Conservation (phyloP, 2,113 vertebrate genomes). For the Rousettus leschenaultii region DNA sequence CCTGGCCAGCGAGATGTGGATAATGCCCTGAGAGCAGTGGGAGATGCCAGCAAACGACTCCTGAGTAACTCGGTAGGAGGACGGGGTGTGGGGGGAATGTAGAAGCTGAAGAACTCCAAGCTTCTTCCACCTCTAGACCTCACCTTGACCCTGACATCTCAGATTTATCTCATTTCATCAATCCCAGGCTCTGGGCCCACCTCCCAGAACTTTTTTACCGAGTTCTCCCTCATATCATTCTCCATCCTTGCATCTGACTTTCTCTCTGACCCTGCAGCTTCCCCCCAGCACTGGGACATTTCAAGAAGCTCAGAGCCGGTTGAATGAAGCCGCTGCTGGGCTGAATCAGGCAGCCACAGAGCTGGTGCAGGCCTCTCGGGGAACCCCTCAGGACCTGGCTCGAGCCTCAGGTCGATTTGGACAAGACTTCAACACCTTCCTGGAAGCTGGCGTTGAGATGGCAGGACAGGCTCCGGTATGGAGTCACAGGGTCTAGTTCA, state of each 20-base stretch:
- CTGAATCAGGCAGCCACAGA: slow-evolving; percentile 98
- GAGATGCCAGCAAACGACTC: slow-evolving; percentile 96
- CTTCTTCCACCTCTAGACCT: neutral
- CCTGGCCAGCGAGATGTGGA: slow-evolving; percentile 97
- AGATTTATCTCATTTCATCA: neutral
- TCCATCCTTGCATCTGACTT: neutral
- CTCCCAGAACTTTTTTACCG: neutral
- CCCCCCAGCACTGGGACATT: slow-evolving; percentile 94
- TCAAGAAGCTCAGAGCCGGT: slow-evolving; percentile 93
- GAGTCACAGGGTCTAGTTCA: neutral
- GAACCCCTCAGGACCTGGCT: slow-evolving; percentile 94
- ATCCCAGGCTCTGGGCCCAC: neutral
- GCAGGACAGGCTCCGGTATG: slow-evolving; percentile 93
- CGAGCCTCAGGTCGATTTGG: slow-evolving; percentile 95
- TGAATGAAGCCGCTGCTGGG: slow-evolving; percentile 92
- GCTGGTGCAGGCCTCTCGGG: slow-evolving; percentile 94
- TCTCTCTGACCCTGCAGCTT: slow-evolving; percentile 82
- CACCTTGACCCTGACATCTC: neutral
- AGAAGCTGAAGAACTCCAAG: neutral
- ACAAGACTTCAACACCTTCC: slow-evolving; percentile 94
- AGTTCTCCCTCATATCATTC: neutral
- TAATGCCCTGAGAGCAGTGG: slow-evolving; percentile 93
- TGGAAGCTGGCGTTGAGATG: slow-evolving; percentile 97
- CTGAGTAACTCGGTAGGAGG: slow-evolving; percentile 83
- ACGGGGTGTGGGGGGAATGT: neutral